phyloP scores from a whole-genome alignment of 2,797 vertebrate species.

The Okamejei kenojei region DNA sequence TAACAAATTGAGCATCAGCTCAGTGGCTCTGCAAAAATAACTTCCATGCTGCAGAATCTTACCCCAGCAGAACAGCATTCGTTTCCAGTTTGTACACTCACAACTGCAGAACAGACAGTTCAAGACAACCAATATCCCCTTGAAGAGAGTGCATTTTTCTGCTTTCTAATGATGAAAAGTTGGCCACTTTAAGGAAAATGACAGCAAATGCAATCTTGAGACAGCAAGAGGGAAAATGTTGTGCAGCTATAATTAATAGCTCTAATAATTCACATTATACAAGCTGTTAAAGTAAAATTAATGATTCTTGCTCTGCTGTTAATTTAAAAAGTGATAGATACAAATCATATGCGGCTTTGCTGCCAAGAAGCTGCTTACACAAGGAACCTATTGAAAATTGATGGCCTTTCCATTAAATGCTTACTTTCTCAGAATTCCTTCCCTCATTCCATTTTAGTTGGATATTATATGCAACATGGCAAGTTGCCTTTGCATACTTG shows the following conservation, averaged over 20 bases:
- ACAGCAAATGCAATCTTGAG: not conserved
- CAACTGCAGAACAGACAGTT: not conserved
- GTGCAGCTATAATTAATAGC: not conserved
- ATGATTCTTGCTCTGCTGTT: constrained; percentile 10
- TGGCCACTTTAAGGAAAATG: not conserved
- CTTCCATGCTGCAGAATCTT: not conserved
- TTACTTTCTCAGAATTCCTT: constrained; percentile 9
- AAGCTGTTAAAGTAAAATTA: constrained; percentile 34
- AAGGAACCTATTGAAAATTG: constrained; percentile 9
- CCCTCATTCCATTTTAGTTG: not conserved
- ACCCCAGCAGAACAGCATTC: not conserved
- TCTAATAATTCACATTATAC: constrained; percentile 27
- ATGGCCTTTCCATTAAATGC: not conserved
- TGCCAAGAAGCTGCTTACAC: constrained; percentile 5
- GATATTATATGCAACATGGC: not conserved
- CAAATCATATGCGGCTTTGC: not conserved
- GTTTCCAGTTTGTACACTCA: not conserved
- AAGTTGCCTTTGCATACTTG: not conserved
- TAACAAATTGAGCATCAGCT: not conserved
- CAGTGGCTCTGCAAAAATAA: not conserved
- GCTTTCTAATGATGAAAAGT: not conserved
- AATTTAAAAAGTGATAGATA: constrained; percentile 34
- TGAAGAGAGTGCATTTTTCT: not conserved
- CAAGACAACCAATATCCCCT: not conserved
- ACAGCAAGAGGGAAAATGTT: not conserved